Percentiles rank a stretch among this genome's conserved stretches.
Conservation (phyloP, 2,113 vertebrate genomes). For the Eudyptes chrysolophus region DNA sequence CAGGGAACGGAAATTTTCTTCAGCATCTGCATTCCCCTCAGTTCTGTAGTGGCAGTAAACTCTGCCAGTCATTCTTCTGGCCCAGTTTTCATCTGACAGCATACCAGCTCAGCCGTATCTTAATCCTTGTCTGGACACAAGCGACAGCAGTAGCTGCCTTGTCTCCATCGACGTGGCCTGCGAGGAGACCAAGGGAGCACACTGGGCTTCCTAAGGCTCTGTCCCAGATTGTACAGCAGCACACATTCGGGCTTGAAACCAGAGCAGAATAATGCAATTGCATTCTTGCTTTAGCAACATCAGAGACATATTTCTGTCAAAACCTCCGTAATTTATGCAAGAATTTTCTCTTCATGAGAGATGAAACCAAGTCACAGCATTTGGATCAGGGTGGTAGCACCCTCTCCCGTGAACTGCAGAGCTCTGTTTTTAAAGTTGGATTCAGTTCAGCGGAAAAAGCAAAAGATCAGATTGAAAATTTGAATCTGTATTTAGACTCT, state of each 20-base stretch:
- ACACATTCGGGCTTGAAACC: background rate
- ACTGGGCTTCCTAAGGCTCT: background rate
- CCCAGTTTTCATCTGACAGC: background rate
- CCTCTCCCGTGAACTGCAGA: background rate
- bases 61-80: background rate
- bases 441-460: background rate
- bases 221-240: background rate
- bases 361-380: background rate
- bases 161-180: accelerated
- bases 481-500: background rate
- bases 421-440: background rate
- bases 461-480: background rate
- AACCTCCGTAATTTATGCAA: background rate
- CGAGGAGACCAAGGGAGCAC: background rate
- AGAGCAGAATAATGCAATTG: background rate
- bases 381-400: background rate
- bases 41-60: background rate
- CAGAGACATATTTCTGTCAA: background rate
- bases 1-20: background rate
- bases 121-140: background rate
- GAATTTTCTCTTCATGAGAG: background rate
- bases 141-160: background rate
- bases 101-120: background rate
- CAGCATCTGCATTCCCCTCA: background rate
- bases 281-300: background rate